phyloP scores from a whole-genome alignment of 2,113 vertebrate genomes.

The Scopus umbretta region DNA sequence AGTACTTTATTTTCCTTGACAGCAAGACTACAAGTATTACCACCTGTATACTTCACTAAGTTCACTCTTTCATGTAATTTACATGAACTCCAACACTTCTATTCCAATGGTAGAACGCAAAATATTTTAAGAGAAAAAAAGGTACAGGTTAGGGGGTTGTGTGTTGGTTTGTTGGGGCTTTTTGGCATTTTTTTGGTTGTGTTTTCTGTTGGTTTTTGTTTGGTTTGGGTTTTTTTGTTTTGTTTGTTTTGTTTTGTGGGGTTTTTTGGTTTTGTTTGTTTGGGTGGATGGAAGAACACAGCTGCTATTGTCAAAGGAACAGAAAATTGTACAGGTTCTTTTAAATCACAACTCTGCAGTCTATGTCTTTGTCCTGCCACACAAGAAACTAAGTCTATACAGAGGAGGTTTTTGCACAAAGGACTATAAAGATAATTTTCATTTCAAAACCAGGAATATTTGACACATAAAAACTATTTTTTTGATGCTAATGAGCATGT shows the following conservation, averaged over 20 bases:
- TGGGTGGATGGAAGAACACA: background rate
- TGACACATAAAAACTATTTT: background rate
- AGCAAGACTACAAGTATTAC: background rate
- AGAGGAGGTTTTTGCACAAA: background rate
- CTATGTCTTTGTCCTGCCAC: background rate
- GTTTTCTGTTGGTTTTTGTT: background rate
- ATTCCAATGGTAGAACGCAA: background rate
- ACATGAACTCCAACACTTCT: background rate
- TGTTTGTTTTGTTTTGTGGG: too few relatives aligned
- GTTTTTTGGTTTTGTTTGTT: too few relatives aligned
- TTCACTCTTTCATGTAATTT: background rate
- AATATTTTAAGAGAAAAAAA: background rate
- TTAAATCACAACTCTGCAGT: background rate
- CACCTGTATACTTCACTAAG: background rate
- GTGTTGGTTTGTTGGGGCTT: background rate
- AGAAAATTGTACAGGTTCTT: background rate
- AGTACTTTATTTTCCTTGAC: conserved; percentile 23
- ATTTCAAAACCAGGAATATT: background rate
- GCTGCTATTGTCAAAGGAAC: background rate
- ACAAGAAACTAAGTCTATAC: background rate
- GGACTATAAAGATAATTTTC: background rate
- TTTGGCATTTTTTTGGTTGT: too few relatives aligned
- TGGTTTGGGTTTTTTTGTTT: background rate
- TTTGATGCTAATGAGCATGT: background rate
- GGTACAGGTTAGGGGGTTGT: too few relatives aligned